These are phyloP conservation scores for Ectobius pallidus DNA, from an alignment of 2,888 invertebrate genomes.

Conservation along the genomic window DNA sequence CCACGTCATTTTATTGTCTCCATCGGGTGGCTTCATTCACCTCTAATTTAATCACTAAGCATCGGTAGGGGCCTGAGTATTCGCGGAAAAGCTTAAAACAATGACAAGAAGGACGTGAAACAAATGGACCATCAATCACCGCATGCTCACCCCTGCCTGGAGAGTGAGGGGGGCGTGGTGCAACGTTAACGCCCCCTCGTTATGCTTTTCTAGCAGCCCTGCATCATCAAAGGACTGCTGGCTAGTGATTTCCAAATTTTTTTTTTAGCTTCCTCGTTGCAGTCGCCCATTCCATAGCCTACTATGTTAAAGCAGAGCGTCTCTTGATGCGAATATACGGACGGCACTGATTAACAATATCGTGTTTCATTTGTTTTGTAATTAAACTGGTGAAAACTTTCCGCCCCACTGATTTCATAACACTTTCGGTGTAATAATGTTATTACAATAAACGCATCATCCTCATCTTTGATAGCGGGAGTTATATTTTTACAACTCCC, in stretches of 20 bases:
- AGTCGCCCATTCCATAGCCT: background rate
- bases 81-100: background rate
- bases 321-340: background rate
- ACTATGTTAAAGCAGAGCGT: background rate
- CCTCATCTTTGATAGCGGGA: too few relatives aligned
- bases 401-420: too few relatives aligned
- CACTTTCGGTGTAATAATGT: too few relatives aligned
- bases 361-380: too few relatives aligned
- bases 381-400: too few relatives aligned
- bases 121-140: slow-evolving; percentile 9
- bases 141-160: background rate
- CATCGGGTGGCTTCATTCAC: too few relatives aligned
- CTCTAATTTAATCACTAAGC: too few relatives aligned
- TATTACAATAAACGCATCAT: too few relatives aligned
- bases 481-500: too few relatives aligned
- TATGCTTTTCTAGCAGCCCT: slow-evolving; percentile 6
- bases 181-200: background rate
- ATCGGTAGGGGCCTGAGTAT: too few relatives aligned
- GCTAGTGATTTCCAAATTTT: background rate
- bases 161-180: background rate
- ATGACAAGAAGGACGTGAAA: background rate
- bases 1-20: too few relatives aligned
- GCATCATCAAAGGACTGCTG: background rate
- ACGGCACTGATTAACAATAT: too few relatives aligned
- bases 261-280: background rate